Evolutionary conservation across 53 echinoderm and acorn worm species (phyloP).

Genomic region (Antedon mediterranea): DNA sequence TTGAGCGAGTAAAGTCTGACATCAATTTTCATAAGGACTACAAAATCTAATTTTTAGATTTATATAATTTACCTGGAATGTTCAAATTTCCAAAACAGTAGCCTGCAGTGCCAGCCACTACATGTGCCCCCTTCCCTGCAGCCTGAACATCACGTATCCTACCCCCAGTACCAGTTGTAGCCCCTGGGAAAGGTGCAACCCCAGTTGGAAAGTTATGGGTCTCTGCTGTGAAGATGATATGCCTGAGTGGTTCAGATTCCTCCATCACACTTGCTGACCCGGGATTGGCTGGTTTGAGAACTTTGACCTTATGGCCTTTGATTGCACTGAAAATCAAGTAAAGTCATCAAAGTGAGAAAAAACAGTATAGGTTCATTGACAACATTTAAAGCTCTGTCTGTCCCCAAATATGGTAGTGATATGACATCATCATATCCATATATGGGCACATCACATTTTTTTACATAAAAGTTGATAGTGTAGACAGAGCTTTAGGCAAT

Average conservation of each 20-base stretch:
- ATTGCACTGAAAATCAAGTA: conserved; percentile 47
- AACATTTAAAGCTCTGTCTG: no score
- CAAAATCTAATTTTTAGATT: no score
- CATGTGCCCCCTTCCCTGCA: conserved; percentile 82
- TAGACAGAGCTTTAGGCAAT: no score
- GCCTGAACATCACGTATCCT: conserved; percentile 85
- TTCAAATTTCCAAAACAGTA: conserved; percentile 93
- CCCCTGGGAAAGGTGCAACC: conserved; percentile 92
- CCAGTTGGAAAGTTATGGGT: conserved; percentile 98
- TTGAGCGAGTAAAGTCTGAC: no score
- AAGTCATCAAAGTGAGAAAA: background rate
- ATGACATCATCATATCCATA: no score
- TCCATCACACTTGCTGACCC: conserved; percentile 13
- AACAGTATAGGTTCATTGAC: no score
- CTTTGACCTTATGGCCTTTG: conserved; percentile 43
- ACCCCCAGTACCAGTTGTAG: conserved; percentile 90
- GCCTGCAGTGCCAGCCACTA: conserved; percentile 89
- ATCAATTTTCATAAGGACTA: no score
- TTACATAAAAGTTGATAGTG: no score
- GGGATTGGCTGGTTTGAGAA: conserved; percentile 40
- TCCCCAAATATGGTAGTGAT: no score
- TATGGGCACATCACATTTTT: no score
- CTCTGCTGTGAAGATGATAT: conserved; percentile 97
- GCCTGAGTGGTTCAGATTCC: conserved; percentile 39
- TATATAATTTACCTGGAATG: conserved; percentile 50